These are phyloP conservation scores for Mustelus asterias DNA, from an alignment of 2,113 vertebrate genomes.

Conservation along the genomic window DNA sequence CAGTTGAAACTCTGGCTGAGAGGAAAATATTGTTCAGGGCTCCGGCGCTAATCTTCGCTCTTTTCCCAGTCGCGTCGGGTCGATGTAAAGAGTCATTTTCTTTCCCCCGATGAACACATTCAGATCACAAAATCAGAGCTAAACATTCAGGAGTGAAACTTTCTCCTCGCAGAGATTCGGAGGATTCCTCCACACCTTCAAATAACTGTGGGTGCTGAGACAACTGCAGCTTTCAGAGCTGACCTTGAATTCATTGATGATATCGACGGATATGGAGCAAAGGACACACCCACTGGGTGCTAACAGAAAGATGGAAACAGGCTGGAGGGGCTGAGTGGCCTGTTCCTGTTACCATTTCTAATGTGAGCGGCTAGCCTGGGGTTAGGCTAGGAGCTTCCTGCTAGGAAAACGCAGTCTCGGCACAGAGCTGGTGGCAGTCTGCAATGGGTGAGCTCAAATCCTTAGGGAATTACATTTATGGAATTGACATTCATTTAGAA, in stretches of 20 bases:
- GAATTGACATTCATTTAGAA: not conserved
- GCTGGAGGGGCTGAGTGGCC: not conserved
- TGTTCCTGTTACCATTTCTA: not conserved
- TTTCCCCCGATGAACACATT: not conserved
- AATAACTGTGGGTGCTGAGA: not conserved
- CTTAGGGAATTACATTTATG: too few relatives aligned
- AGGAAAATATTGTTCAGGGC: not conserved
- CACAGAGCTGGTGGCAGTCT: not conserved
- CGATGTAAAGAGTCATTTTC: not conserved
- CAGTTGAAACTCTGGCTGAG: not conserved
- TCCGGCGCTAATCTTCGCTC: not conserved
- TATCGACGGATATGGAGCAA: not conserved
- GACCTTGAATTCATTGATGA: not conserved
- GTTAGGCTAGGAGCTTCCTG: not conserved
- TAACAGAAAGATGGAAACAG: not conserved
- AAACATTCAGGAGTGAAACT: not conserved
- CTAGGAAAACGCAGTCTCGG: not conserved
- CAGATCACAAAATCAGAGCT: not conserved
- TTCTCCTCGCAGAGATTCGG: not conserved
- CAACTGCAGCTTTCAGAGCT: not conserved
- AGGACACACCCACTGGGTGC: not conserved
- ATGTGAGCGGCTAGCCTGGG: not conserved
- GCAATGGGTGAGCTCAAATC: too few relatives aligned
- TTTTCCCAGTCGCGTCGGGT: not conserved
- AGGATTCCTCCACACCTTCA: too few relatives aligned